Conservation (phyloP, 2,888 invertebrate genomes). For the Caenorhabditis zanzibari region DNA sequence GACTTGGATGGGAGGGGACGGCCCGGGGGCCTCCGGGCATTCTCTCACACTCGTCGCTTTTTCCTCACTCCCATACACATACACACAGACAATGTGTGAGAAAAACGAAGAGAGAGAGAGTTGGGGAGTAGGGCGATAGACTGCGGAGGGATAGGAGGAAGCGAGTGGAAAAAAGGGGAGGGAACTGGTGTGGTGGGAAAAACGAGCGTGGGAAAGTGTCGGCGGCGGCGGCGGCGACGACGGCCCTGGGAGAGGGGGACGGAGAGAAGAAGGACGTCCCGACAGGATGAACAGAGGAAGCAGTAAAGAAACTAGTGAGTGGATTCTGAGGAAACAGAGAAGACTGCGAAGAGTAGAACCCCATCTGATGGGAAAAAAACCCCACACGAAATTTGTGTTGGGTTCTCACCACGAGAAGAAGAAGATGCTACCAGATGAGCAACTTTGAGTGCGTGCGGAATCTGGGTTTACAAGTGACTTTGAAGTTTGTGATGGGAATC, state of each 20-base stretch:
- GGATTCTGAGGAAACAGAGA: constrained; percentile 10
- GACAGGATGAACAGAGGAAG: constrained; percentile 25
- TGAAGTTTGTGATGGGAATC: neutral
- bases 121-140: constrained; percentile 9
- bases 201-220: constrained; percentile 68
- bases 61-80: constrained; percentile 31
- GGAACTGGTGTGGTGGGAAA: constrained; percentile 63
- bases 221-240: constrained; percentile 14
- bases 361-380: constrained; percentile 27
- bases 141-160: constrained; percentile 4
- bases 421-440: neutral
- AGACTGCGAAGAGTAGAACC: no score
- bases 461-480: neutral
- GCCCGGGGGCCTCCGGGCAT: constrained; percentile 45
- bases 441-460: neutral
- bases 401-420: constrained; percentile 3
- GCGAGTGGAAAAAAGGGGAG: constrained; percentile 10
- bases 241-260: constrained; percentile 1
- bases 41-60: constrained; percentile 26
- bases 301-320: constrained; percentile 16
- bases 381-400: neutral
- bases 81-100: constrained; percentile 62
- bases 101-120: constrained; percentile 40
- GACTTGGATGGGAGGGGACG: neutral
- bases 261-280: constrained; percentile 24